Evolutionary conservation across 2,888 invertebrate species (phyloP), one percentile per base, ranked within the genome.

Genomic region (Erpobdella octoculata): DNA sequence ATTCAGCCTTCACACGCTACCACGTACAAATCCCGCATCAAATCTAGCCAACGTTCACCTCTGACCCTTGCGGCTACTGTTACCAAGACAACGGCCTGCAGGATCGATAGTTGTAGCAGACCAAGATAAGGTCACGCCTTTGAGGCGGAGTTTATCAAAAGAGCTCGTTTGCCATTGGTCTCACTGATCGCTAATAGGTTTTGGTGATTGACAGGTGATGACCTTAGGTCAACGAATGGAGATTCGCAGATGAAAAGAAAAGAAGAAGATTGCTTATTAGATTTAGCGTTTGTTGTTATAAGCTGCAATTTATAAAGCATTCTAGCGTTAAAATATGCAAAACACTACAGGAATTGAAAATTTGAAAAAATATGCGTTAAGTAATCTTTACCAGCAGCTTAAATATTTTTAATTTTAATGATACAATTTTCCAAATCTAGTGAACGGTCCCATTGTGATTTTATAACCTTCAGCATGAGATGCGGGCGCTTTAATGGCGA

Each of bases 221-320:
- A 69, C 69, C 69, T 48, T 35, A 37, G 69, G 69, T 69, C 69
- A 69, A 58, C 69, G 69, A 69, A 69, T 69, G 69, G 69, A 69
- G 69, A 69, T 69, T 69, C 69, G 69, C 69, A 69, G 69, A 69
- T 69, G 69, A 69, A 69, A 69, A 69, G 69, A 69, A 69, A 69
- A 28, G 62, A 62, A 62, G 69, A 58, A 69, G 69, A 69, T 69
- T 69, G 69, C 69, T 69, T 69, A 69, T 69, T 69, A 69, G 69
- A 69, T 62, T 62, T 31, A 12, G 46, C n/a, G 12, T n/a, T n/a
- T n/a, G 53, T 53, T 53, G 53, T 53, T 53, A 53, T 53, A 53
- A 53, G 53, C 53, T 53, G 53, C 53, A 53, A 53, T 53, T 53
- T 53, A 53, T 53, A 28, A 25, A 28, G 28, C n/a, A 9, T 53